Conservation (phyloP, 64 coral and sea anemone genomes). For the Trachythela sp. region DNA sequence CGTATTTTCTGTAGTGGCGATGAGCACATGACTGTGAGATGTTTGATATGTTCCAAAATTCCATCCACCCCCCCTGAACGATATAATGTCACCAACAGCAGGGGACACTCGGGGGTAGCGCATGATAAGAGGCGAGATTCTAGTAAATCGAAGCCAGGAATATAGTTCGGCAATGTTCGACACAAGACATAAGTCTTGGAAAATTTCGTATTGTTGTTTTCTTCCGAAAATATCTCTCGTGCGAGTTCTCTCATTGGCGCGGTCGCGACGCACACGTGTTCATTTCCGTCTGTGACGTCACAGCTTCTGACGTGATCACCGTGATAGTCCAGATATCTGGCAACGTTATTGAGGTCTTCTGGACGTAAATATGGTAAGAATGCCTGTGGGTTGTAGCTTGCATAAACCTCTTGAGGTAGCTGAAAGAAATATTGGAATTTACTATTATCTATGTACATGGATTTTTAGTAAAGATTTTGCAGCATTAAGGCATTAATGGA, state of each 20-base stretch:
- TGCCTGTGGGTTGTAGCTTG: neutral
- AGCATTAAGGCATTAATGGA: too few species aligned
- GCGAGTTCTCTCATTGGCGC: constrained; percentile 51
- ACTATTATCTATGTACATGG: too few species aligned
- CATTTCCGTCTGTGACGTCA: constrained; percentile 67
- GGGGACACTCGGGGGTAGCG: constrained; percentile 73
- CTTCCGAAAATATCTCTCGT: neutral
- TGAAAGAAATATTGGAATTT: neutral
- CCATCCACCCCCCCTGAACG: constrained; percentile 69
- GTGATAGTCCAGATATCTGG: neutral
- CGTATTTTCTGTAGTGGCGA: constrained; percentile 64
- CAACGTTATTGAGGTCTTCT: neutral
- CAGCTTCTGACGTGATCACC: constrained; percentile 57
- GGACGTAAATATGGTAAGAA: neutral
- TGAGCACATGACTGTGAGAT: constrained; percentile 74
- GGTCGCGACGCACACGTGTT: constrained; percentile 65
- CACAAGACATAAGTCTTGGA: constrained; percentile 81
- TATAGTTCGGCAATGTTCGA: constrained; percentile 68
- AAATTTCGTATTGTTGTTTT: constrained; percentile 34
- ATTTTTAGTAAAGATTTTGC: too few species aligned
- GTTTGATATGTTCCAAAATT: constrained; percentile 85
- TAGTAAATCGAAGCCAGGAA: constrained; percentile 81
- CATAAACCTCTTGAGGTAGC: neutral
- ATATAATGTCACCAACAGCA: constrained; percentile 82
- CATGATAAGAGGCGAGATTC: constrained; percentile 84